Base-by-base conservation (phyloP, 1,140 invertebrate genomes). In the Drosophila lacertosa region DNA sequence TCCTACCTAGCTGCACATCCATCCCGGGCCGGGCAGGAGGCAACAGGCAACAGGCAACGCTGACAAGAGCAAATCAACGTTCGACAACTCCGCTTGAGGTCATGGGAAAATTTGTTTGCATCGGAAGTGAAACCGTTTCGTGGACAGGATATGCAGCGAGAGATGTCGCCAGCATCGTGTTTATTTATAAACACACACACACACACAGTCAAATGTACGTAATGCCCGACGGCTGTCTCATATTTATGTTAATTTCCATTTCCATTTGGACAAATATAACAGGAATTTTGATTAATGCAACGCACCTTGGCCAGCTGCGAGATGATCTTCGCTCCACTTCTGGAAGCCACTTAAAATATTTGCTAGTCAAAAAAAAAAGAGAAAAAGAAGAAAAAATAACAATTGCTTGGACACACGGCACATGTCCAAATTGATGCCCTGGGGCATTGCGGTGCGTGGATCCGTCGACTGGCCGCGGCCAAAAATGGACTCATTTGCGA, bases 341-440 rank as follows among this genome's bases (percentile, higher is more conserved):
- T 59, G 76, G 45, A 37, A 72, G 57, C 80, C 80, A 84, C 80
- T 84, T 84, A 88, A 86, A 86, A 82, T 88, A 70, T 70, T 74
- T 74, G 66, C 62, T 57, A 68, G 73, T 57, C 33, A 62, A 50
- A 62, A 37, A 24, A 22, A 24, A 40, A 20, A 47, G 10, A 29
- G 4, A 47, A 6, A 47, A 4, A 22, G 40, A 20, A 42, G 11
- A 26, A 44, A 45, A 47, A 63, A 69, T 50, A 64, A 70, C 68
- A 67, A 77, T 78, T 65, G 74, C 72, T 40, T 33, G 51, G 18
- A 53, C 54, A 72, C 67, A 77, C 50, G 76, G 80, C 80, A 82
- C 82, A 88, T 89, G 82, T 82, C 74, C 81, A 89, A 89, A 89
- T 89, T 89, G 86, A 89, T 89, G 72, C 86, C 86, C 86, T 86